Evolutionary conservation across 2,797 vertebrate genomes (phyloP).

Genomic region (Mus minutoides): DNA sequence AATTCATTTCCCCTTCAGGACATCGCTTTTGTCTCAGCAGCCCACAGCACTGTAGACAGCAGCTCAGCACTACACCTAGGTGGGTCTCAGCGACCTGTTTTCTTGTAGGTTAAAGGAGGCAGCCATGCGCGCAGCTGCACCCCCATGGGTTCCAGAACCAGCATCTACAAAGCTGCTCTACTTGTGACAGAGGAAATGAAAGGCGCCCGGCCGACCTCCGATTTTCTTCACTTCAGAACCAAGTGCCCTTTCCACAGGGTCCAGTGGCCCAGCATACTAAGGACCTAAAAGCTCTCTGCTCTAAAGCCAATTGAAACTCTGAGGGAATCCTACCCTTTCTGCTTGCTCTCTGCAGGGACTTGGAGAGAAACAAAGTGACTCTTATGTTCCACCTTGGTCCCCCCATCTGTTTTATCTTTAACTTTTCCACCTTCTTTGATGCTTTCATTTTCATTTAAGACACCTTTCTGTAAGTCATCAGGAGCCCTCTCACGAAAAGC

Average conservation of each 20-base stretch:
- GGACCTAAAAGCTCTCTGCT: not conserved
- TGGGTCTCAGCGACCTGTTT: conserved; percentile 37
- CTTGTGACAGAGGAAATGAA: not conserved
- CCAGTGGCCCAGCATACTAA: not conserved
- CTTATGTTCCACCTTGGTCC: not conserved
- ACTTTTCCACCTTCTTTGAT: not conserved
- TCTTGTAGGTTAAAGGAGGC: conserved; percentile 56
- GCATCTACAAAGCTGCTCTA: not conserved
- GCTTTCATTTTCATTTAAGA: not conserved
- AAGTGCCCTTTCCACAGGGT: not conserved
- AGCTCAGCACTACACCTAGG: not conserved
- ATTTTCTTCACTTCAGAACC: not conserved
- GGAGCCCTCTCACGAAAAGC: not conserved
- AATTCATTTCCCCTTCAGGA: conserved; percentile 27
- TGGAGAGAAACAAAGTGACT: not conserved
- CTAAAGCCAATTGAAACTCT: not conserved
- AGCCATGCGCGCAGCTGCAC: not conserved
- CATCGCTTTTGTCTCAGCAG: conserved; percentile 52
- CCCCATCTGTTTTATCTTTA: not conserved
- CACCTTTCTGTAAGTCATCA: not conserved
- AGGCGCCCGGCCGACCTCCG: not conserved
- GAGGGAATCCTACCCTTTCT: not conserved
- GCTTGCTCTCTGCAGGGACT: not conserved
- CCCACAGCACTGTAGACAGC: not conserved
- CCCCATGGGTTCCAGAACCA: not conserved